Evolutionary conservation across 2,888 invertebrate species (phyloP).

Genomic region (Ceratothoa steindachneri): DNA sequence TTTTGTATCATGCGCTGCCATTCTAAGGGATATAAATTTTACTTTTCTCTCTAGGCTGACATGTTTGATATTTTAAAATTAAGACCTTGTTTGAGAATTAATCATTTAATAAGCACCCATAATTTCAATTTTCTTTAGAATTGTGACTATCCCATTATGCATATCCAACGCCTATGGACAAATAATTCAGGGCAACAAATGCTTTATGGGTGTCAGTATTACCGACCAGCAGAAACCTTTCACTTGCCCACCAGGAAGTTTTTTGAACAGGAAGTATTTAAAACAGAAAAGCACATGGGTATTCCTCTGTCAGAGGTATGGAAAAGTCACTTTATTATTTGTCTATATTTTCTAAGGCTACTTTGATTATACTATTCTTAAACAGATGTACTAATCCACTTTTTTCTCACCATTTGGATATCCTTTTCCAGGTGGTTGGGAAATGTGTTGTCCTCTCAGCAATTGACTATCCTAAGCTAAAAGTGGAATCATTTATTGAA

Average conservation of each 20-base stretch:
- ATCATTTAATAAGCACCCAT: no score
- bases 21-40: no score
- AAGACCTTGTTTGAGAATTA: no score
- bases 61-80: no score
- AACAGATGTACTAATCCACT: no score
- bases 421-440: conserved; percentile 65
- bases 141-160: conserved; percentile 61
- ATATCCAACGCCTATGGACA: conserved; percentile 84
- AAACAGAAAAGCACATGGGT: conserved; percentile 81
- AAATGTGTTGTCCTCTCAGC: conserved; percentile 90
- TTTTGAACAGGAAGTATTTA: conserved; percentile 92
- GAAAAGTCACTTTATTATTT: not conserved
- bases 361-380: no score
- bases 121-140: conserved; percentile 22
- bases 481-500: conserved; percentile 79
- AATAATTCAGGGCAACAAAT: conserved; percentile 76
- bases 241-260: conserved; percentile 93
- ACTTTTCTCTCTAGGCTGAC: no score
- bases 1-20: no score
- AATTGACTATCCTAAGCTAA: conserved; percentile 85
- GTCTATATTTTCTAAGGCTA: no score
- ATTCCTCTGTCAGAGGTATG: conserved; percentile 69
- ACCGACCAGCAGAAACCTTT: conserved; percentile 89
- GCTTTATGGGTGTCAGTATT: conserved; percentile 87
- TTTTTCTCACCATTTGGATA: no score